phyloP scores from a whole-genome alignment of 2,797 vertebrate species.

The Catharus ustulatus region DNA sequence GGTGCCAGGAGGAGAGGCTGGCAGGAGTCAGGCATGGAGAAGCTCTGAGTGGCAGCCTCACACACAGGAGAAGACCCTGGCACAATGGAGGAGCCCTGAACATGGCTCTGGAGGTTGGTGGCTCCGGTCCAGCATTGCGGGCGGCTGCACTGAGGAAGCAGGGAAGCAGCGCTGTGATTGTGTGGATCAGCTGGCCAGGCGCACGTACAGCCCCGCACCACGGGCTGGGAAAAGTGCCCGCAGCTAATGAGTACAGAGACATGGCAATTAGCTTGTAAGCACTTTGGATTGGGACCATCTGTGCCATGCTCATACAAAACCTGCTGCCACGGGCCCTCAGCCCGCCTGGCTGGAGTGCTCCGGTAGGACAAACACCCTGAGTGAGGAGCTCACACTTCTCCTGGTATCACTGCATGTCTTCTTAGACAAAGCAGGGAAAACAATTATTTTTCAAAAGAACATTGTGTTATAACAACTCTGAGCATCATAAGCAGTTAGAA shows the following conservation, averaged over 20 bases:
- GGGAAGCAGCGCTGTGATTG: not conserved
- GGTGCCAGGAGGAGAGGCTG: fast-evolving
- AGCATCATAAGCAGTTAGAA: not conserved
- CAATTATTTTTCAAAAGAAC: not conserved
- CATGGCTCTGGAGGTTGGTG: not conserved
- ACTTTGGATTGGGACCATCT: constrained; percentile 35
- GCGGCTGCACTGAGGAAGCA: fast-evolving
- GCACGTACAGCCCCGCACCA: not conserved
- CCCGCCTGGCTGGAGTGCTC: not conserved
- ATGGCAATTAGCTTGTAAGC: constrained; percentile 6
- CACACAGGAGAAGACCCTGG: fast-evolving
- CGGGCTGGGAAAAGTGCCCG: not conserved
- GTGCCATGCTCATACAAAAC: not conserved
- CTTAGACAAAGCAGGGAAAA: not conserved
- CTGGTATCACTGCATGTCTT: not conserved
- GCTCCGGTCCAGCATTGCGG: fast-evolving
- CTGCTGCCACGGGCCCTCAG: not conserved
- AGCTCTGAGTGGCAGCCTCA: not conserved
- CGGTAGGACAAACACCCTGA: not conserved
- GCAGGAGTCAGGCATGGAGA: not conserved
- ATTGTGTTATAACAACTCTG: constrained; percentile 18
- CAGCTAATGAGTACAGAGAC: not conserved
- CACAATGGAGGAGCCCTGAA: not conserved
- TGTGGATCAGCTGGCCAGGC: not conserved
- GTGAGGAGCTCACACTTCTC: not conserved